Base-by-base conservation (phyloP, 2,113 vertebrate species). In the Macquaria ambigua region DNA sequence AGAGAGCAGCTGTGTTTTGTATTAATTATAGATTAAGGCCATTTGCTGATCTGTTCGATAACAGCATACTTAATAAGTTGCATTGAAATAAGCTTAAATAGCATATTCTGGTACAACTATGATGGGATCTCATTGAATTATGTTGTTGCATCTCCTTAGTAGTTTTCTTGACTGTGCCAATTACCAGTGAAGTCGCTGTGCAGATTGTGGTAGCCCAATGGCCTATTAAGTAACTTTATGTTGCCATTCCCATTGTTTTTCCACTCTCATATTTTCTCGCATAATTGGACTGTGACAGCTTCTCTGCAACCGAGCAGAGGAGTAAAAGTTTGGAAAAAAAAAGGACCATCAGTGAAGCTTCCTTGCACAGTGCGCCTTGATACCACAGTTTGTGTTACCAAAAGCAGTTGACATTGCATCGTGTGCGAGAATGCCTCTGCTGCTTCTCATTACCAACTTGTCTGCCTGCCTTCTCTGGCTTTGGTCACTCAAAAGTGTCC, bases 261-360 rank as follows among this genome's bases (percentile, higher is more conserved):
- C 64, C 39, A 4, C 70, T 37, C 39, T 70, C 69, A 85, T 80
- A 84, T 91, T 77, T 88, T 66, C 69, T 70, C 16, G 8, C 68
- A 69, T 91, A 94, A 92, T 93, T 93, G 90, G 91, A 80, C 75
- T 64, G 77, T 74, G 86, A 88, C 74, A 85, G 81, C 74, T 81
- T 79, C 74, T 37, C 68, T 68, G 88, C 48, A 52, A 52, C 59
- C 28, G 2, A 5, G 37, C 73, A 73, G 43, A 76, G 46, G 25
- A 74, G 59, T 18, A 79, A 76, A 85, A 58, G 34, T 73, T 61
- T 70, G 23, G 52, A 55, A 81, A 25, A 61, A 68, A 18, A 77
- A 74, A 25, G 46, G 25, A 74, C 39, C 39, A 12, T 85, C 68
- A 87, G 58, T 77, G 74, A 28, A 31, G 34, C 20, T 46, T 71